Evolutionary conservation across 2,888 invertebrate genomes (phyloP), one percentile per base, ranked within the genome.

Genomic region (Scelioninae gen. 2): DNA sequence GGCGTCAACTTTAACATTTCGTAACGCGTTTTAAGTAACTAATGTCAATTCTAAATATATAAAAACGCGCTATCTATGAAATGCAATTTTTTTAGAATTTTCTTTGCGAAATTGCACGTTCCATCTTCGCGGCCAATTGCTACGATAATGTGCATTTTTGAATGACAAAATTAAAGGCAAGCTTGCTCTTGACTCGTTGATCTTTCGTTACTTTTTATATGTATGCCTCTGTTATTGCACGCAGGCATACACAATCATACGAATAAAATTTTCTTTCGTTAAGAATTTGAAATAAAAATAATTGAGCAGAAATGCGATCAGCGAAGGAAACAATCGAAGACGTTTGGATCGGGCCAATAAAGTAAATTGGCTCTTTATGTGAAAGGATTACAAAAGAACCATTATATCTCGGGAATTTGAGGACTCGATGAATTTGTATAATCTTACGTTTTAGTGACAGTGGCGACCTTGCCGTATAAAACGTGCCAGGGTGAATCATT

Each of bases 381-480:
- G 11, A 25, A 46, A 46, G 46, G 13, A 46, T 46, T 25, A 25
- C 46, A 46, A 46, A 46, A 46, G 46, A 43, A 43, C 25, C n/a
- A 46, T 25, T 46, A 46, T 25, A 28, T 1, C n/a, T n/a, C 11
- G n/a, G 16, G n/a, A n/a, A n/a, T n/a, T n/a, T n/a, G n/a, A n/a
- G n/a, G n/a, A n/a, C n/a, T n/a, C n/a, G n/a, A n/a, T n/a, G 25
- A 2, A 25, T 25, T 22, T 46, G 25, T 25, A 25, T 46, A 46
- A 46, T 25, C 25, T 46, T 9, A 11, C 25, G n/a, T 46, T 25
- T 25, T 25, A 13, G 46, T 46, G 25, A 11, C 22, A 43, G 4
- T 5, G 22, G n/a, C 11, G 43, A 46, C 46, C 46, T 46, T 46
- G 46, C 10, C 33, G n/a, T 33, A 10, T 33, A 10, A 33, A 33